phyloP scores from a whole-genome alignment of 2,113 vertebrate genomes.

The Bostrychus sinensis region DNA sequence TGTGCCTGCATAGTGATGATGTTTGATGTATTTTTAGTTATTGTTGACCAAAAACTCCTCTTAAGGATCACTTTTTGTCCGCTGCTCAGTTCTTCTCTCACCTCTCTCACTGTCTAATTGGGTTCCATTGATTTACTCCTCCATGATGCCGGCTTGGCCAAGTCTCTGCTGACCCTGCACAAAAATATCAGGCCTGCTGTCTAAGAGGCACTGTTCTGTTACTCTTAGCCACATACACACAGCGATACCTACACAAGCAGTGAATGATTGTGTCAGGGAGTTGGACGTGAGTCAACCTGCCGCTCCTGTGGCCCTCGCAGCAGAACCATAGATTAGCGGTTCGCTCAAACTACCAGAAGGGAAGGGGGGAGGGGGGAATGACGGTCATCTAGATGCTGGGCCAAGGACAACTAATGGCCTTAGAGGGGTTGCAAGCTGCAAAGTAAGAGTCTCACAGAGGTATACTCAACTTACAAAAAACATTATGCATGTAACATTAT shows the following conservation, averaged over 20 bases:
- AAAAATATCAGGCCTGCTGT: constrained; percentile 68
- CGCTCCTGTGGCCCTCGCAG: constrained; percentile 54
- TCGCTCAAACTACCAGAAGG: constrained; percentile 58
- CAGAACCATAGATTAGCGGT: constrained; percentile 60
- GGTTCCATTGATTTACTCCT: constrained; percentile 78
- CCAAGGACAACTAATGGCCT: constrained; percentile 1
- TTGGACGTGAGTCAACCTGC: constrained; percentile 72
- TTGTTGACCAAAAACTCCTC: constrained; percentile 28
- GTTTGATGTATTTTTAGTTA: constrained; percentile 19
- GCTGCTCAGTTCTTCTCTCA: constrained; percentile 58
- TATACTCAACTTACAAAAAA: too few species aligned
- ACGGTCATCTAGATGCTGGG: constrained; percentile 1
- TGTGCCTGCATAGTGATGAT: neutral
- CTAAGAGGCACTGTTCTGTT: constrained; percentile 56
- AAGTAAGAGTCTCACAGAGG: neutral
- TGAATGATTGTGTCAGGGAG: constrained; percentile 73
- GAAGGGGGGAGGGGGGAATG: neutral
- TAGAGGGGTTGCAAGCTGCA: constrained; percentile 7
- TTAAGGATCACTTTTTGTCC: constrained; percentile 22
- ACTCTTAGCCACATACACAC: constrained; percentile 17
- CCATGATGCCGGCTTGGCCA: constrained; percentile 67
- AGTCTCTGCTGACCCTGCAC: constrained; percentile 78
- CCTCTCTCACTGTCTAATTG: constrained; percentile 75
- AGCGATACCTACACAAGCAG: constrained; percentile 48
- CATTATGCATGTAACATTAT: too few species aligned